phyloP scores from a whole-genome alignment of 1,140 invertebrate species.

The Calycopis cecrops region DNA sequence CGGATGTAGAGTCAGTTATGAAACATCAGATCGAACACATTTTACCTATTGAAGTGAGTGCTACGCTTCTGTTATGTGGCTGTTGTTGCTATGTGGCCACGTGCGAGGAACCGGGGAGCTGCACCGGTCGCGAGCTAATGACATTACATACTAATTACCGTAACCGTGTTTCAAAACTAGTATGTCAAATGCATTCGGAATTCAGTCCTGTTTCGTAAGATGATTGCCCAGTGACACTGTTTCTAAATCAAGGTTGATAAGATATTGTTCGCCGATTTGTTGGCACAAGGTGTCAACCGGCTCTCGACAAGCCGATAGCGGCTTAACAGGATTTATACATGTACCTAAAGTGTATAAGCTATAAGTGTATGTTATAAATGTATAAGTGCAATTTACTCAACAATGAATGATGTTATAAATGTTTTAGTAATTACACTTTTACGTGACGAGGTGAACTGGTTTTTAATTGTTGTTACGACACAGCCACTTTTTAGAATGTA shows the following conservation, averaged over 20 bases:
- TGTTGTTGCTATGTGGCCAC: too few species aligned
- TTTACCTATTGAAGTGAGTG: too few species aligned
- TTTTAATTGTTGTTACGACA: conserved; percentile 13
- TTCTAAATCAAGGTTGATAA: conserved; percentile 57
- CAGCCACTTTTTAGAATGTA: conserved; percentile 16
- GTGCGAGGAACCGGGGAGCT: too few species aligned
- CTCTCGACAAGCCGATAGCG: conserved; percentile 29
- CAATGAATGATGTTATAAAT: conserved; percentile 1
- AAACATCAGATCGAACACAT: too few species aligned
- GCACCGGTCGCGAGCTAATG: too few species aligned
- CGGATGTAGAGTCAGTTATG: too few species aligned
- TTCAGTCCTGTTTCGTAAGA: conserved; percentile 22
- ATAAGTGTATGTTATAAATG: too few species aligned
- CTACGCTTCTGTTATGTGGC: too few species aligned
- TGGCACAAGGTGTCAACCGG: conserved; percentile 29
- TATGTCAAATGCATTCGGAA: too few species aligned
- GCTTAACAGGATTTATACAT: conserved; percentile 17
- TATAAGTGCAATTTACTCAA: not conserved
- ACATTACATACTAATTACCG: not conserved
- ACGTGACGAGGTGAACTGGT: conserved; percentile 10
- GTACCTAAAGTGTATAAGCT: too few species aligned
- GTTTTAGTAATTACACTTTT: conserved; percentile 3
- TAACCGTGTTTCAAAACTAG: not conserved
- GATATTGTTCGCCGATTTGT: conserved; percentile 43
- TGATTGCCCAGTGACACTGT: conserved; percentile 39